Percentiles rank a stretch among this genome's conserved stretches.
phyloP scores from a whole-genome alignment of 1,140 invertebrate genomes.

The Pemphigus obesinymphae region DNA sequence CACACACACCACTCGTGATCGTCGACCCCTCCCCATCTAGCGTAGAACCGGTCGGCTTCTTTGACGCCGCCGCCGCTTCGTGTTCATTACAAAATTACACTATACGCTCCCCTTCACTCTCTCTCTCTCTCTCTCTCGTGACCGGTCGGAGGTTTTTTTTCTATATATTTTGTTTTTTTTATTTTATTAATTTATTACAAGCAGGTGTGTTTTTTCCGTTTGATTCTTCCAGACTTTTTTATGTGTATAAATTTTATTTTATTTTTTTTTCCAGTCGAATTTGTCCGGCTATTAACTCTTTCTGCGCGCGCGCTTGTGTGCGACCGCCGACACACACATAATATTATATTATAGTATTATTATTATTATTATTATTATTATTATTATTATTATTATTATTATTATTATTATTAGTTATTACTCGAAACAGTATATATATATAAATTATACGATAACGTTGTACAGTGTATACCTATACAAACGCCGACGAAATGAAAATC shows the following conservation, averaged over 20 bases:
- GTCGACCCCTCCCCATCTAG: background rate
- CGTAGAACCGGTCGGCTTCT: constrained; percentile 27
- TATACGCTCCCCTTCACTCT: background rate
- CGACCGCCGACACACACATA: background rate
- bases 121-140: background rate
- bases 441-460: no score
- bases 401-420: background rate
- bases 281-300: background rate
- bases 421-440: no score
- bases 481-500: background rate
- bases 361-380: background rate
- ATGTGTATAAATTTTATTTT: background rate
- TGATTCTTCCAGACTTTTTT: constrained; percentile 15
- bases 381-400: background rate
- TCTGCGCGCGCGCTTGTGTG: background rate
- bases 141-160: background rate
- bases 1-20: no score
- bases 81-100: constrained; percentile 41
- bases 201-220: constrained; percentile 19
- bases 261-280: background rate
- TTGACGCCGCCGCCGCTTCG: constrained; percentile 23
- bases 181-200: constrained; percentile 36
- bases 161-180: background rate
- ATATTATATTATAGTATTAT: background rate
- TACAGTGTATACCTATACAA: background rate